These are phyloP conservation scores for Hydrophis major DNA, from an alignment of 2,797 vertebrate genomes.

Conservation along the genomic window DNA sequence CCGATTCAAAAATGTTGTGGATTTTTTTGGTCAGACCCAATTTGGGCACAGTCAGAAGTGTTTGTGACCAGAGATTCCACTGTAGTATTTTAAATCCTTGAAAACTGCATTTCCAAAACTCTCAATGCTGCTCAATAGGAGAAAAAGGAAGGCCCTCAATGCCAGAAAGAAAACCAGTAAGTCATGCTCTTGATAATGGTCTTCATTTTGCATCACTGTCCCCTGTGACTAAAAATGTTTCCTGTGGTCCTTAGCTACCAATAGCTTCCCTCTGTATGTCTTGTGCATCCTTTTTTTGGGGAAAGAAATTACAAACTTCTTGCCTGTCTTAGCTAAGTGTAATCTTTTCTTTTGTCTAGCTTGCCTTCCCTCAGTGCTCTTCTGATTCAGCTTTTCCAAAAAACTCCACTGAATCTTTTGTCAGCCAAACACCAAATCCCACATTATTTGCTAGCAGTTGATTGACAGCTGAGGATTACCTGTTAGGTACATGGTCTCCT, in stretches of 20 bases:
- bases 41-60: too few relatives aligned
- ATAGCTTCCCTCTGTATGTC: not conserved
- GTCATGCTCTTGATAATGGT: not conserved
- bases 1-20: too few relatives aligned
- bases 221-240: not conserved
- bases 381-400: not conserved
- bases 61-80: too few relatives aligned
- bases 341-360: not conserved
- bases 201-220: not conserved
- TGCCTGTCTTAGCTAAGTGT: not conserved
- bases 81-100: not conserved
- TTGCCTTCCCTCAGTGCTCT: not conserved
- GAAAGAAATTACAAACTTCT: not conserved
- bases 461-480: conserved; percentile 37
- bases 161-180: not conserved
- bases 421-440: not conserved
- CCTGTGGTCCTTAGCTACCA: not conserved
- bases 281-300: not conserved
- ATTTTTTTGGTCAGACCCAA: too few relatives aligned
- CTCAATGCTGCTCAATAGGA: not conserved
- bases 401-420: not conserved
- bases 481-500: conserved; percentile 1
- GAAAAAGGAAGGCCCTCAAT: not conserved
- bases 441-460: not conserved
- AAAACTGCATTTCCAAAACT: not conserved